Percentiles rank a stretch among this genome's conserved stretches.
phyloP scores from a whole-genome alignment of 2,888 invertebrate genomes.

The Patella pellucida region DNA sequence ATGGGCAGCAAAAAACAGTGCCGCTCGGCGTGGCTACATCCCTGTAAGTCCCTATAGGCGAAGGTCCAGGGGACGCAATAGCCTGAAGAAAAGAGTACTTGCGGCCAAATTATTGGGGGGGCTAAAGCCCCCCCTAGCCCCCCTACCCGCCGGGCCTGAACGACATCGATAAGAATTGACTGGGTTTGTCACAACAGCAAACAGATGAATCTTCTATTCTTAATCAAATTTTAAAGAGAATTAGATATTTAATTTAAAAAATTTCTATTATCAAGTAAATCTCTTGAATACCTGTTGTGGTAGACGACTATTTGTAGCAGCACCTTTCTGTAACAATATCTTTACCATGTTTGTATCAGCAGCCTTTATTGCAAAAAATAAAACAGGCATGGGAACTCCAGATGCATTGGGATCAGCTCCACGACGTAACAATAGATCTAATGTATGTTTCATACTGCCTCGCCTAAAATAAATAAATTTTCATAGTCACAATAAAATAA shows the following conservation, averaged over 20 bases:
- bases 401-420: slow-evolving; percentile 70
- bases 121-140: no score
- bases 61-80: no score
- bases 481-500: no score
- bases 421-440: slow-evolving; percentile 64
- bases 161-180: no score
- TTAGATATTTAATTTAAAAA: neutral
- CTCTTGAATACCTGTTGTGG: slow-evolving; percentile 56
- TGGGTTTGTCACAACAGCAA: no score
- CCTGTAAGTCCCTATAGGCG: no score
- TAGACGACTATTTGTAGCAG: slow-evolving; percentile 58
- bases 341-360: slow-evolving; percentile 69
- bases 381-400: slow-evolving; percentile 67
- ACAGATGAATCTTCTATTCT: no score
- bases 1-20: no score
- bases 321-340: slow-evolving; percentile 64
- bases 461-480: slow-evolving; percentile 43
- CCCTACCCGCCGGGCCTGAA: no score
- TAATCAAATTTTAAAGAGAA: neutral
- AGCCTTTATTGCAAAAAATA: slow-evolving; percentile 70
- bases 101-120: no score
- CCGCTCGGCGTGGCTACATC: no score
- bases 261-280: neutral
- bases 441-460: slow-evolving; percentile 63
- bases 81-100: no score